phyloP scores from a whole-genome alignment of 1,140 invertebrate genomes.

The Scaptomyza hsui region DNA sequence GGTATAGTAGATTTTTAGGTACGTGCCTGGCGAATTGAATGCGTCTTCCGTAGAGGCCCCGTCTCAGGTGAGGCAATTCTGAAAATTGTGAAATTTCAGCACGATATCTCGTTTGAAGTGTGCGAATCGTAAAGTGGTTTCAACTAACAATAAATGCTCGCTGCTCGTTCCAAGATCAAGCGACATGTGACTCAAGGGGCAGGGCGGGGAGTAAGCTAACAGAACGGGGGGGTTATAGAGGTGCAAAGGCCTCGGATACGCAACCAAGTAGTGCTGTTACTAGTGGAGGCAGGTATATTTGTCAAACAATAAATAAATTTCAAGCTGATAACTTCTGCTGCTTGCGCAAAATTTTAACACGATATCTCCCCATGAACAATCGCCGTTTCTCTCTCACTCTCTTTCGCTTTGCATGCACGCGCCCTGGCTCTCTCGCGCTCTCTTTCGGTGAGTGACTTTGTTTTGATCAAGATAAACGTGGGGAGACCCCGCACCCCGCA shows the following conservation, averaged over 20 bases:
- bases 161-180: conserved; percentile 19
- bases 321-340: conserved; percentile 70
- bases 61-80: conserved; percentile 42
- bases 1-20: conserved; percentile 31
- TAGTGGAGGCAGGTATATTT: conserved; percentile 33
- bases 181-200: not conserved
- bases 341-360: conserved; percentile 76
- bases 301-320: conserved; percentile 71
- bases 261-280: conserved; percentile 19
- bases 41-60: conserved; percentile 47
- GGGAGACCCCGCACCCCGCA: conserved; percentile 7
- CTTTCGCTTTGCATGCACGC: not conserved
- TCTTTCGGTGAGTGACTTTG: not conserved
- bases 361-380: conserved; percentile 61
- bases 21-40: conserved; percentile 44
- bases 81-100: conserved; percentile 77
- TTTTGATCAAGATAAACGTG: conserved; percentile 38
- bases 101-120: conserved; percentile 64
- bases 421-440: conserved; percentile 9
- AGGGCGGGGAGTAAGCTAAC: not conserved
- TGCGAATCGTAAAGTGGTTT: conserved; percentile 62
- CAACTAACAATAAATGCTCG: conserved; percentile 28
- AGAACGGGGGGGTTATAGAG: not conserved
- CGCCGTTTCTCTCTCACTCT: conserved; percentile 16
- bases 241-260: conserved; percentile 23